Base-by-base conservation (phyloP, 35 echinoderm and acorn worm species). In the Apostichopus californicus region DNA sequence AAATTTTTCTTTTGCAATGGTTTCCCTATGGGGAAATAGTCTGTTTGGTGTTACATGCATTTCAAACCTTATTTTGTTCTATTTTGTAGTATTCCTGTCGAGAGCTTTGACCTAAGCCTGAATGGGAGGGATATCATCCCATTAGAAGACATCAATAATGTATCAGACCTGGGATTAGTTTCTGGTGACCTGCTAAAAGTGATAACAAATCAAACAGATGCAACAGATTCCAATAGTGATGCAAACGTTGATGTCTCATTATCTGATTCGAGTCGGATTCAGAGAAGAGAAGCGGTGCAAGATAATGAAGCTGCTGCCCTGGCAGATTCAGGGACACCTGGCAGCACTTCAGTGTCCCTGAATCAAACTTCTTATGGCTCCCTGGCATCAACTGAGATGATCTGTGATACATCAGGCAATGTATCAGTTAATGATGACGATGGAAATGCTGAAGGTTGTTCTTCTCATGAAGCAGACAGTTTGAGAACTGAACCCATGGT, bases 171-270 rank as follows among this genome's bases (percentile, higher is more conserved):
- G 90, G 96, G 73, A 8, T 63, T 98, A 15, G 96, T 98, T 8
- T 98, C 96, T 18, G 96, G 93, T 52, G 96, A 98, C 81, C 70
- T 98, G 26, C 73, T 98, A 21, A 91, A 92, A 86, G 61, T 98
- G 3, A 79, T 95, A 54, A 77, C 63, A 73, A 88, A 90, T 57
- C 58, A 57, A 78, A 5, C 8, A 65, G 77, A 61, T 17, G 56
- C 26, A 24, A 25, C 52, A 17, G 17, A 24, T 23, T 23, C 20
- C 10, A 12, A 55, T 61, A 12, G 8, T 12, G 8, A 8, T 9
- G 7, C 8, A 8, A 8, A 1, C 8, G 0, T 9, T 0, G 58
- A 61, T 75, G 17, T 61, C 58, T 61, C 58, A 8, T 61, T 12
- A 12, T 61, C 8, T 61, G 58, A 61, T 8, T 61, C 58, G 1